Evolutionary conservation across 2,113 vertebrate species (phyloP), one percentile per base, ranked within the genome.

Genomic region (Nettapus auritus): DNA sequence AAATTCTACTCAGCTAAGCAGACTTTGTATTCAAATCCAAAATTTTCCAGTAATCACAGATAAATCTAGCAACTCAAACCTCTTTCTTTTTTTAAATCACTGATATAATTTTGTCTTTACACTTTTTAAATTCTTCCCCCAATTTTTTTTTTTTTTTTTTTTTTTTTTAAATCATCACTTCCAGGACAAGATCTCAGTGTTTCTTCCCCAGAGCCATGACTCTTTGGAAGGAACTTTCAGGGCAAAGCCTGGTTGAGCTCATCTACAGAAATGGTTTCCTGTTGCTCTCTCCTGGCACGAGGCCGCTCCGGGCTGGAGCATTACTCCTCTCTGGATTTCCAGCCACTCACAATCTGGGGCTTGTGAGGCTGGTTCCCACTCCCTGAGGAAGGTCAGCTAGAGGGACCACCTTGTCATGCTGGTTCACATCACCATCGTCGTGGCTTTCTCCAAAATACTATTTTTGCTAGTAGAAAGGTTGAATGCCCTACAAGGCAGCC

Each of bases 1-100:
- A 76, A 71, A 82, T 11, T 13, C 48, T 34, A 38, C 0, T 0
- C 34, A 90, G 74, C 8, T 1, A 0, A 2, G 5, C 16, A 42
- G 33, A 25, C 29, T 75, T 70, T 25, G 8, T 31, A 68, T 78
- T 63, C 46, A 68, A 68, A 28, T 23, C 15, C 46, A 64, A 44
- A 52, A 25, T 55, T 60, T 66, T 76, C 13, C 31, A 70, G 34
- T 34, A 81, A 26, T 26, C 13, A 2, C 40, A 12, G 22, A 15
- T 9, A 74, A 53, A 38, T 7, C 36, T 17, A 50, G 9, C 10
- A 9, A 15, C 6, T 25, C 40, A 36, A 64, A 11, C 31, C 13
- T 18, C 8, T 36, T 73, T 62, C 23, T 75, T 42, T 64, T 48
- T 60, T 28, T 62, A 67, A 79, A 33, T 22, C 34, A 29, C 31